Evolutionary conservation across 2,113 vertebrate genomes (phyloP), one percentile per base, ranked within the genome.

Genomic region (Neofelis nebulosa): DNA sequence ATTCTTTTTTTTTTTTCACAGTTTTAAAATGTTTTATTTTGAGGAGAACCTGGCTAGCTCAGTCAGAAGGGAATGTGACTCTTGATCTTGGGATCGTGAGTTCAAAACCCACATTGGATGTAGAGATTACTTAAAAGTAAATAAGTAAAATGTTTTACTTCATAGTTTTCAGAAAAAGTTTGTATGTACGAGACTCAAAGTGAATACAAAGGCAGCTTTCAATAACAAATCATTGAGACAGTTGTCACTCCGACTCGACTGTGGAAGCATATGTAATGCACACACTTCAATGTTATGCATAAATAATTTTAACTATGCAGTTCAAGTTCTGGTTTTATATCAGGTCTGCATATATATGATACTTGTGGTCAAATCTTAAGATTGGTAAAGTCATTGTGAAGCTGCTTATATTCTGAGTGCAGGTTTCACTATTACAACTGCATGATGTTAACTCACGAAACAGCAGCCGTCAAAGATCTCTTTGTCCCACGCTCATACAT

Each of bases 91-190:
- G 41, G 74, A 29, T 78, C 0, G 0, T 78, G 74, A 78, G 41
- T 78, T 31, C 15, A 16, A 48, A 7, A 27, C 41, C 27, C 27
- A 78, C 14, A 48, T 48, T 16, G 15, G 27, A 4, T 78, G 29
- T 78, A 45, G 41, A 78, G 41, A 48, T 48, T 78, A 48, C 27
- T 78, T 78, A 31, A 48, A 78, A 48, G 48, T 48, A 78, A 48
- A 29, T 78, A 78, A 31, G 48, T 69, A 81, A 95, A 97, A 91
- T 93, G 92, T 97, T 97, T 98, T 98, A 98, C 98, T 98, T 97
- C 63, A 79, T 76, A 95, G 66, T 91, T 76, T 18, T 95, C 94
- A 97, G 97, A 98, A 96, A 98, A 97, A 97, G 97, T 85, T 69
- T 76, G 7, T 98, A 98, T 97, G 82, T 98, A 98, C 95, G 97